These are phyloP conservation scores for Ophion ellenae DNA, from an alignment of 2,888 invertebrate genomes.

Conservation along the genomic window DNA sequence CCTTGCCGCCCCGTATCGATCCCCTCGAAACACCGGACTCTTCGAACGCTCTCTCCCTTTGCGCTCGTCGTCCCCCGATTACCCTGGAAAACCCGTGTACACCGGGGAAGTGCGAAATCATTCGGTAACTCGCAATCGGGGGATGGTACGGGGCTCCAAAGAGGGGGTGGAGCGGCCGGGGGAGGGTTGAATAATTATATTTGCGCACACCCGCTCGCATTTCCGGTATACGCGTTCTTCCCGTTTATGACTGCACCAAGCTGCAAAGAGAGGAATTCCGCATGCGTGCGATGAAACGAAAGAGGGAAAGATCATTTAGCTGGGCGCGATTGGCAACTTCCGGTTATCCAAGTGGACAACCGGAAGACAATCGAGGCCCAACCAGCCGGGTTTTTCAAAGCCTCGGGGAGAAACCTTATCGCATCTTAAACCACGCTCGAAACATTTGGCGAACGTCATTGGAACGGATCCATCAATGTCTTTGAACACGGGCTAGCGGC, in stretches of 20 bases:
- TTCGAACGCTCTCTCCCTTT: slow-evolving; percentile 17
- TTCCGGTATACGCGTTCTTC: slow-evolving; percentile 7
- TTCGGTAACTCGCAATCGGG: slow-evolving; percentile 49
- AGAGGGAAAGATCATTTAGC: slow-evolving; percentile 44
- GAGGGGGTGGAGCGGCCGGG: neutral
- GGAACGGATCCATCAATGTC: neutral
- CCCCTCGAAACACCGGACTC: slow-evolving; percentile 61
- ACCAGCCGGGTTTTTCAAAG: neutral
- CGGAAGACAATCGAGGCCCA: neutral
- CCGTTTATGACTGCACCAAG: neutral
- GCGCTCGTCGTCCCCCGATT: slow-evolving; percentile 58
- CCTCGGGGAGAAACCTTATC: neutral
- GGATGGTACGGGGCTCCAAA: slow-evolving; percentile 18
- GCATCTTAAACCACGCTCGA: neutral
- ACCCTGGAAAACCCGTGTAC: slow-evolving; percentile 61
- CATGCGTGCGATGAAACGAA: slow-evolving; percentile 30
- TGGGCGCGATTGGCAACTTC: neutral
- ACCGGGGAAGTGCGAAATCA: slow-evolving; percentile 61
- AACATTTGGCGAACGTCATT: neutral
- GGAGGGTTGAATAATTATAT: slow-evolving; percentile 55
- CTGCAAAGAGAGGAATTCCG: slow-evolving; percentile 22
- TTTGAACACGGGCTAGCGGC: neutral
- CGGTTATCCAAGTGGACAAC: neutral
- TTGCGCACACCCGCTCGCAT: slow-evolving; percentile 41
- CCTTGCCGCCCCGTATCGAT: slow-evolving; percentile 62